Conservation (phyloP, 2,113 vertebrate species). For the Alaudala cheleensis region DNA sequence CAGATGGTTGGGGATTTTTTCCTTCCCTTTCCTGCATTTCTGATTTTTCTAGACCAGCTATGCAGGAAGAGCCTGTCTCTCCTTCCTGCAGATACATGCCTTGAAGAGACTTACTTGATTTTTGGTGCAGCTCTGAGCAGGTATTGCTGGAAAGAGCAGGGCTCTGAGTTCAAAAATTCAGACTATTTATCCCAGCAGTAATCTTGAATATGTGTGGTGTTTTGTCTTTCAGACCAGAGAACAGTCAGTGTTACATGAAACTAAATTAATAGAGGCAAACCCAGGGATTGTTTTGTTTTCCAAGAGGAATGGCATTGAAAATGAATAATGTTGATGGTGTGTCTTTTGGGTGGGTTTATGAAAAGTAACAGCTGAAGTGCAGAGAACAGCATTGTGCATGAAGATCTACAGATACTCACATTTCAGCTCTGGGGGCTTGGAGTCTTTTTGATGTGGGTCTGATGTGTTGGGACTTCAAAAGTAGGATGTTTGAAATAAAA, state of each 20-base stretch:
- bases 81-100: neutral
- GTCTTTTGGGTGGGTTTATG: neutral
- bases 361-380: neutral
- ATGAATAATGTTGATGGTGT: neutral
- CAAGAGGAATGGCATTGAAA: neutral
- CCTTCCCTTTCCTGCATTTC: neutral
- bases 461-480: neutral
- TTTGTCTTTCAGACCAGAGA: neutral
- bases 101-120: neutral
- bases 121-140: neutral
- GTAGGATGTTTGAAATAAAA: neutral
- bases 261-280: neutral
- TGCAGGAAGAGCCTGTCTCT: neutral
- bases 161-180: neutral
- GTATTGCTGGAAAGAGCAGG: neutral
- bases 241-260: neutral
- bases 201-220: neutral
- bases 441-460: slow-evolving; percentile 7
- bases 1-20: neutral
- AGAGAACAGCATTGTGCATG: neutral
- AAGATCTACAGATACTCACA: neutral
- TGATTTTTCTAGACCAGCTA: neutral
- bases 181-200: neutral
- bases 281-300: neutral
- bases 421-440: neutral